These are phyloP conservation scores for Sakesphorus luctuosus DNA, from an alignment of 2,113 vertebrate genomes.

Conservation along the genomic window DNA sequence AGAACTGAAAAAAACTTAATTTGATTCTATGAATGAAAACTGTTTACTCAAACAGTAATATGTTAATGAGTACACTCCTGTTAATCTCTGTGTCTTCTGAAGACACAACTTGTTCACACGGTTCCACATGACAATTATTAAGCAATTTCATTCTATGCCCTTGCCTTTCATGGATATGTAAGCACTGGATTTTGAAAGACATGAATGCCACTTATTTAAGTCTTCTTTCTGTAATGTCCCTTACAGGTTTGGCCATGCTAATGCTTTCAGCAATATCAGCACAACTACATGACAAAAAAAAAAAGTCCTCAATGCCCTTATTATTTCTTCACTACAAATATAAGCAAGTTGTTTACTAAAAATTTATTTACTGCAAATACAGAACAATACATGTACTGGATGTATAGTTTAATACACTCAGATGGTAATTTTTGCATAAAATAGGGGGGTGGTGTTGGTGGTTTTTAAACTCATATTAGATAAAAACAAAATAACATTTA, in stretches of 20 bases:
- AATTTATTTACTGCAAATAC: no score
- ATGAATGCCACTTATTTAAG: neutral
- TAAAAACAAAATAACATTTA: neutral
- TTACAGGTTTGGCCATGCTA: neutral
- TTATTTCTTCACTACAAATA: neutral
- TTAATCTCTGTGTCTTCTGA: neutral
- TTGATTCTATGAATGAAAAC: neutral
- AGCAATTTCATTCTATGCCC: neutral
- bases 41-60: neutral
- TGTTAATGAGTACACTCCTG: neutral
- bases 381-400: neutral
- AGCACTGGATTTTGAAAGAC: neutral
- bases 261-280: neutral
- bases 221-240: neutral
- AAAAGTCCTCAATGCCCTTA: neutral
- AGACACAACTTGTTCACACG: neutral
- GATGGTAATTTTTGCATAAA: neutral
- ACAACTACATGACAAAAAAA: neutral
- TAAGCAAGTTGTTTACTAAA: neutral
- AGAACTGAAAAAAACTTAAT: neutral
- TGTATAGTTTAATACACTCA: neutral
- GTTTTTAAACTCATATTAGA: neutral
- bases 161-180: neutral
- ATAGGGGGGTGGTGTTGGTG: no score
- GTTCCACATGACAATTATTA: neutral